phyloP scores from a whole-genome alignment of 2,888 invertebrate genomes.

The Clitarchus hookeri region DNA sequence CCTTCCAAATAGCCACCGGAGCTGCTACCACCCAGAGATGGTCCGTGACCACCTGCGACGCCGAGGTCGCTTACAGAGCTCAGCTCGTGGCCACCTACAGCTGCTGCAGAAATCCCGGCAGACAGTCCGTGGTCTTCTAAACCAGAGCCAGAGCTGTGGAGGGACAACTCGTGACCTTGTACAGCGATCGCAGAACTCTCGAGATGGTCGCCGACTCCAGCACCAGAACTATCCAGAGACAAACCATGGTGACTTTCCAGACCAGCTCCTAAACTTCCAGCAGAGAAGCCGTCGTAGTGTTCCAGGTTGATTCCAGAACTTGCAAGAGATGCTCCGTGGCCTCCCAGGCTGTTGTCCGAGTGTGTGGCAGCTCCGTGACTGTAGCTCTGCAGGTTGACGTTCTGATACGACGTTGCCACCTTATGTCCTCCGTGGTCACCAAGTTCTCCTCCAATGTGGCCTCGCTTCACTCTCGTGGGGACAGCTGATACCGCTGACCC shows the following conservation, averaged over 20 bases:
- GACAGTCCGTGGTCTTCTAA: not conserved
- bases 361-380: constrained; percentile 43
- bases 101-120: not conserved
- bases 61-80: constrained; percentile 17
- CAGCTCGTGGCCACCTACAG: constrained; percentile 19
- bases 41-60: constrained; percentile 27
- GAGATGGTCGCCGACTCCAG: not conserved
- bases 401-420: constrained; percentile 52
- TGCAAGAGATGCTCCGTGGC: constrained; percentile 27
- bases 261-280: constrained; percentile 18
- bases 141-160: not conserved
- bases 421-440: constrained; percentile 39
- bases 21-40: constrained; percentile 26
- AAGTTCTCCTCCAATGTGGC: not conserved
- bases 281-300: constrained; percentile 24
- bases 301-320: constrained; percentile 19
- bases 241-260: constrained; percentile 29
- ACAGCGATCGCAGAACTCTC: too few species aligned
- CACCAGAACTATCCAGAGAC: not conserved
- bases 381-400: constrained; percentile 48
- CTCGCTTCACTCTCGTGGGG: not conserved
- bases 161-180: too few species aligned
- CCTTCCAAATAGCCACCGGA: constrained; percentile 17
- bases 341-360: constrained; percentile 24
- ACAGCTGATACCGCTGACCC: not conserved